These are phyloP conservation scores for Pharmacophagus antenor DNA, from an alignment of 2,888 invertebrate species.

Conservation along the genomic window DNA sequence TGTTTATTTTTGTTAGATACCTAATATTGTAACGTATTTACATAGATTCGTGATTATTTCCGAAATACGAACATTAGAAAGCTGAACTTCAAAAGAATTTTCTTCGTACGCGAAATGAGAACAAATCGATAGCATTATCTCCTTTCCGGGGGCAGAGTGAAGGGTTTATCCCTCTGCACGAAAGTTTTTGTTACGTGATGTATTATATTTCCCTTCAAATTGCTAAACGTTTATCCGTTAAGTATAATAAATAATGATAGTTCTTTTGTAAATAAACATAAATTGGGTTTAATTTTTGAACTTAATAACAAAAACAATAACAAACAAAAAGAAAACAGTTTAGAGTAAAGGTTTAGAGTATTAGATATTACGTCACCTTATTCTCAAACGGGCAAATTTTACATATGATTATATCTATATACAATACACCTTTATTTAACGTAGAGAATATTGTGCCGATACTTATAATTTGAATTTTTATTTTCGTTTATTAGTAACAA, in stretches of 20 bases:
- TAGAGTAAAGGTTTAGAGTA: not conserved
- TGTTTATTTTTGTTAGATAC: no score
- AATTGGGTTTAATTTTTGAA: not conserved
- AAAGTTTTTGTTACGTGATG: not conserved
- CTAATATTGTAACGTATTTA: not conserved
- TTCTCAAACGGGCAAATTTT: no score
- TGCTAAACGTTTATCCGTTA: not conserved
- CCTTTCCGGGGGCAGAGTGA: not conserved
- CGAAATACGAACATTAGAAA: not conserved
- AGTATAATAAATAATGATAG: not conserved
- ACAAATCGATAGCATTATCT: slow-evolving; percentile 5
- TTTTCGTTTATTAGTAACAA: no score
- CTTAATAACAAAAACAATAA: not conserved
- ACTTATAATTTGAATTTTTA: no score
- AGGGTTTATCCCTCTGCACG: slow-evolving; percentile 1
- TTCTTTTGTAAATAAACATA: not conserved
- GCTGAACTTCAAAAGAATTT: not conserved
- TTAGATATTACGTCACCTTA: no score
- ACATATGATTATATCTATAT: no score
- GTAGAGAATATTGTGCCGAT: no score
- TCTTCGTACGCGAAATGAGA: not conserved
- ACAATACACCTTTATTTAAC: no score
- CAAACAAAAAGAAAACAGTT: not conserved
- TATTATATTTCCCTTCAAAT: not conserved
- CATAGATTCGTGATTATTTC: not conserved